Conservation (phyloP, 2,797 vertebrate genomes). For the Moxostoma hubbsi region DNA sequence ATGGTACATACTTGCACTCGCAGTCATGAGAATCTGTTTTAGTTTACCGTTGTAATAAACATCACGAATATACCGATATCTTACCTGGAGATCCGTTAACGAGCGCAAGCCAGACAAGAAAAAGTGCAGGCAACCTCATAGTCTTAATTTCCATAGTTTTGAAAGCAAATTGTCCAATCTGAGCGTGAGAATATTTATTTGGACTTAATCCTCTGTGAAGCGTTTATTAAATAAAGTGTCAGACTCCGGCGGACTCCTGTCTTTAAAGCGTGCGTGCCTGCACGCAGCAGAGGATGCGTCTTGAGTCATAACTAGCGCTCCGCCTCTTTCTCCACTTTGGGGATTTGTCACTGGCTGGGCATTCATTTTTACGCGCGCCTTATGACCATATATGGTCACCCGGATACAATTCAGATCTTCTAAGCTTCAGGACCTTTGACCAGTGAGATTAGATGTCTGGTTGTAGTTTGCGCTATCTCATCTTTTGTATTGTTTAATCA, state of each 20-base stretch:
- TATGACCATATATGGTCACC: constrained; percentile 58
- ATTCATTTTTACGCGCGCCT: background rate
- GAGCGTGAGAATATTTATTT: background rate
- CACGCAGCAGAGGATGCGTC: background rate
- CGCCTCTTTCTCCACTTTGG: constrained; percentile 25
- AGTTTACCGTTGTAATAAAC: no score
- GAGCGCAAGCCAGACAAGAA: background rate
- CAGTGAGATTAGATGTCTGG: background rate
- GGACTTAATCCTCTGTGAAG: background rate
- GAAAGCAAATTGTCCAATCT: background rate
- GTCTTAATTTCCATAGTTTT: background rate
- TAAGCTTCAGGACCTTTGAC: no score
- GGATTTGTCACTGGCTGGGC: constrained; percentile 48
- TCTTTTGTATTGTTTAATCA: background rate
- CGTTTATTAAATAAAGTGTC: background rate
- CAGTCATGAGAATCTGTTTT: no score
- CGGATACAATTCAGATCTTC: background rate
- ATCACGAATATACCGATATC: background rate
- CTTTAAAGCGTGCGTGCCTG: background rate
- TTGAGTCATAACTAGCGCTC: constrained; percentile 25
- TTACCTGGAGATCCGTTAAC: constrained; percentile 30
- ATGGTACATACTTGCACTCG: no score
- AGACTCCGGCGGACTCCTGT: background rate
- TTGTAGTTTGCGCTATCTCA: background rate
- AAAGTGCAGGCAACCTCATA: background rate